Percentiles rank a stretch among this genome's conserved stretches.
phyloP scores from a whole-genome alignment of 2,113 vertebrate species.

The Ranitomeya variabilis region DNA sequence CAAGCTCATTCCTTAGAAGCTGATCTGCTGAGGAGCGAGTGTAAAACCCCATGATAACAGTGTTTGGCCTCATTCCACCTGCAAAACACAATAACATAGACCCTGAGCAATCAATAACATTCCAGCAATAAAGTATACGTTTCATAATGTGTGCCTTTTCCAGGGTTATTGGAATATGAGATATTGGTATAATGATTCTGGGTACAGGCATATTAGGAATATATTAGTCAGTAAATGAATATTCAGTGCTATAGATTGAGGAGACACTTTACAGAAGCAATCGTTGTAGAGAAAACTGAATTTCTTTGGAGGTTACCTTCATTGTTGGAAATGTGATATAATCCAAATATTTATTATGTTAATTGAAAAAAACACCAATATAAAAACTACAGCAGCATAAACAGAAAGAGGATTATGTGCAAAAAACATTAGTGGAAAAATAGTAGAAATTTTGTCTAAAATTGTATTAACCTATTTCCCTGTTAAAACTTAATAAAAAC shows the following conservation, averaged over 20 bases:
- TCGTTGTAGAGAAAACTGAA: too few relatives aligned
- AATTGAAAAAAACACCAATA: conserved; percentile 1
- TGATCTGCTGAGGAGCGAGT: conserved; percentile 74
- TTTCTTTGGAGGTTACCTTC: background rate
- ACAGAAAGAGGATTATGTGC: background rate
- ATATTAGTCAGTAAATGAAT: conserved; percentile 11
- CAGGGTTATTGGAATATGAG: background rate
- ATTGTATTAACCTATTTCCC: too few relatives aligned
- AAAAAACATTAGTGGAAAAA: background rate
- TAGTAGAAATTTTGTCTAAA: background rate
- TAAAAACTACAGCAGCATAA: background rate
- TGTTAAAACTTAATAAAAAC: too few relatives aligned
- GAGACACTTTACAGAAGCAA: too few relatives aligned
- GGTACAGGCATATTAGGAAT: background rate
- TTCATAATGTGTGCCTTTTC: background rate
- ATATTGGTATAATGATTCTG: background rate
- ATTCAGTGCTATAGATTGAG: background rate
- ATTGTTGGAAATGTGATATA: background rate
- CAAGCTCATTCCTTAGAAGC: conserved; percentile 66
- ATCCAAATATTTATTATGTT: background rate
- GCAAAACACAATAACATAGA: conserved; percentile 41
- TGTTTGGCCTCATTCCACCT: conserved; percentile 94
- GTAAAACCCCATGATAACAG: conserved; percentile 87
- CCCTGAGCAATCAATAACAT: background rate
- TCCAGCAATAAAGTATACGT: background rate